Base-by-base conservation (phyloP, 2,113 vertebrate species). In the Machaerirhynchus nigripectus region DNA sequence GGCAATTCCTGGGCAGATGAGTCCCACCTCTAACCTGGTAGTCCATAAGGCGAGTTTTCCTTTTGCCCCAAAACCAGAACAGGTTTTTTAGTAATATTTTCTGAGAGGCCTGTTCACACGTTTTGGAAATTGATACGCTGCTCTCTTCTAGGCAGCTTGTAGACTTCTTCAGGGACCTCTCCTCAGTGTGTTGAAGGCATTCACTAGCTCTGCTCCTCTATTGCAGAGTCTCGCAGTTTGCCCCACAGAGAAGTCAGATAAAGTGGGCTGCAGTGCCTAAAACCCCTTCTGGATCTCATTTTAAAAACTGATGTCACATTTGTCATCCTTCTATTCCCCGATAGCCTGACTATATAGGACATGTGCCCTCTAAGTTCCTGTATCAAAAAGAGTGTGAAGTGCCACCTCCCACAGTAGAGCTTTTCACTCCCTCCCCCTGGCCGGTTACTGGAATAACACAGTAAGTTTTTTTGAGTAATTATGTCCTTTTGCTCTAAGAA, bases 401-500 rank as follows among this genome's bases (percentile, higher is more conserved):
- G 83, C 79, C 83, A 93, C 83, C 83, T 96, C 92, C 90, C 85
- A 84, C 44, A 0, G 52, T 0, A 80, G 31, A 84, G 71, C 61
- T 84, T 94, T 95, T 90, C 92, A 74, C 65, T 93, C 79, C 83
- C 75, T 92, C 88, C 55, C 82, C 76, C 75, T 57, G 87, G 53
- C 73, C 31, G 0, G 24, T 82, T 87, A 67, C 63, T 93, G 85
- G 94, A 92, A 75, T 84, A 90, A 67, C 65, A n/a, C 61, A 22
- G 49, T 71, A 52, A 76, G 40, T 44, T 83, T 94, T 84, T 95
- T 91, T 78, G 56, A 91, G 71, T 52, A 64, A 42, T 74, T 9
- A 0, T 80, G 63, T 92, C 90, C 86, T 97, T 95, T 93, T 83
- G 63, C 84, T 94, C 76, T 85, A 15, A 87, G 80, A 90, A 95